Evolutionary conservation across 2,888 invertebrate species (phyloP).

Genomic region (Calameuta idolon): DNA sequence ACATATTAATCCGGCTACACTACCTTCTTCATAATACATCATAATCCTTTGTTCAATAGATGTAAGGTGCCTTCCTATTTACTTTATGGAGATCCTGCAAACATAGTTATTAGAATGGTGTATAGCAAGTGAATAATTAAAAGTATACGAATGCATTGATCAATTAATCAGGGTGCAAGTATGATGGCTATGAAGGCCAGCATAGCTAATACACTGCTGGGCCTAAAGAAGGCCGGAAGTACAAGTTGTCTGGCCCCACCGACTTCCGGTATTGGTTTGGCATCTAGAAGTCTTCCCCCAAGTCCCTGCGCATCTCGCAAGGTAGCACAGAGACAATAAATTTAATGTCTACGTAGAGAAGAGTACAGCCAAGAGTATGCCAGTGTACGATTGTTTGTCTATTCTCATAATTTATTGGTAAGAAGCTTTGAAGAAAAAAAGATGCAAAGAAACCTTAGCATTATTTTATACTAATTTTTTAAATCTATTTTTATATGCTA

Average conservation of each 20-base stretch:
- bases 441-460: background rate
- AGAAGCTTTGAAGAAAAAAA: conserved; percentile 4
- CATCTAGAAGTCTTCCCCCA: conserved; percentile 66
- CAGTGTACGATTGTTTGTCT: background rate
- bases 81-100: conserved; percentile 2
- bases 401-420: background rate
- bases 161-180: conserved; percentile 61
- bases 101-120: conserved; percentile 7
- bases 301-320: conserved; percentile 69
- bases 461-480: background rate
- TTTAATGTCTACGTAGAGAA: conserved; percentile 29
- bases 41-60: background rate
- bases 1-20: background rate
- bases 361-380: background rate
- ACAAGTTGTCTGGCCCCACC: conserved; percentile 78
- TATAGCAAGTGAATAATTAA: conserved; percentile 11
- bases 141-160: conserved; percentile 31
- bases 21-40: background rate
- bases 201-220: conserved; percentile 68
- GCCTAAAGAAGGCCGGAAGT: conserved; percentile 78
- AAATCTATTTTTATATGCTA: background rate
- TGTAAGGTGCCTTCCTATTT: background rate
- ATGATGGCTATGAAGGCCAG: conserved; percentile 67
- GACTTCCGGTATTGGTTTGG: conserved; percentile 63
- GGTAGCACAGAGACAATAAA: conserved; percentile 57